These are phyloP conservation scores for Fissipunctia ypsillon DNA, from an alignment of 2,888 invertebrate species.

Conservation along the genomic window DNA sequence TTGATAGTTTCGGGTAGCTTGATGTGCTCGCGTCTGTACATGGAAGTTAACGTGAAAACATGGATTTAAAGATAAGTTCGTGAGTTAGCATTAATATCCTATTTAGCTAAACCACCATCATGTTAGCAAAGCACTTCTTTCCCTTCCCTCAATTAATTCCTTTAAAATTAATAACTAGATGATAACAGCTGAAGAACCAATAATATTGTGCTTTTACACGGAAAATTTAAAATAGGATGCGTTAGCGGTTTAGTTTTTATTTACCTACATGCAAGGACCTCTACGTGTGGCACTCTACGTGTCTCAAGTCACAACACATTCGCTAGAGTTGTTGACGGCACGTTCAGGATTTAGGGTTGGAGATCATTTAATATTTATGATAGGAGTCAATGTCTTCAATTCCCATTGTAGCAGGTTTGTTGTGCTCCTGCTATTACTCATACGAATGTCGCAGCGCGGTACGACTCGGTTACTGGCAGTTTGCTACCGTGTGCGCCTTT, in stretches of 20 bases:
- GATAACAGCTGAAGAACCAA: background rate
- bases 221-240: slow-evolving; percentile 12
- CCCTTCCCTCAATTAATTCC: background rate
- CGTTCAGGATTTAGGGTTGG: slow-evolving; percentile 40
- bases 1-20: no score
- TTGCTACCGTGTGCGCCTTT: slow-evolving; percentile 76
- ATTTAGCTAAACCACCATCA: background rate
- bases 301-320: slow-evolving; percentile 58
- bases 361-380: slow-evolving; percentile 54
- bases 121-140: background rate
- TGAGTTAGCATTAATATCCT: background rate
- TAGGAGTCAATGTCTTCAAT: slow-evolving; percentile 72
- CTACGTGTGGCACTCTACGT: slow-evolving; percentile 38
- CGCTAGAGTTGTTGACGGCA: slow-evolving; percentile 34
- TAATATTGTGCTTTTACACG: background rate
- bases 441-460: slow-evolving; percentile 78
- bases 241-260: background rate
- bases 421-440: slow-evolving; percentile 78
- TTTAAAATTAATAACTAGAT: background rate
- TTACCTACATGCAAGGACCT: slow-evolving; percentile 14
- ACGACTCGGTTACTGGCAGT: slow-evolving; percentile 72
- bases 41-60: slow-evolving; percentile 5
- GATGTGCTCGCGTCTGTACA: no score
- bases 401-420: slow-evolving; percentile 73
- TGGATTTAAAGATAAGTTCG: background rate